Evolutionary conservation across 2,888 invertebrate genomes (phyloP).

Genomic region (Lottia scabra): DNA sequence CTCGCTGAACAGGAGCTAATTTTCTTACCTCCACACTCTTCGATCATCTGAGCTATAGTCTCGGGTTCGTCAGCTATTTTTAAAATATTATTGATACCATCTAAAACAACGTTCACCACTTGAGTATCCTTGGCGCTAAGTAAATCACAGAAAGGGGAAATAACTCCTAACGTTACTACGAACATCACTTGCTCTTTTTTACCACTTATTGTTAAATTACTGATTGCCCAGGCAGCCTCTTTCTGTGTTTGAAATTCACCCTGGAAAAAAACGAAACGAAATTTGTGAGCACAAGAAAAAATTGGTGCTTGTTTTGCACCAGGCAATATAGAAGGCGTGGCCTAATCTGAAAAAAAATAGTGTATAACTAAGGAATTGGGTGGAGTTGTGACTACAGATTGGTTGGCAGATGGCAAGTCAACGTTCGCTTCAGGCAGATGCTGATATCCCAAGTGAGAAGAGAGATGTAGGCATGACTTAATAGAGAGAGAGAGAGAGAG

Average conservation of each 20-base stretch:
- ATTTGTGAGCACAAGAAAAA: background rate
- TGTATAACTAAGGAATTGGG: no score
- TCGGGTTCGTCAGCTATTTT: conserved; percentile 88
- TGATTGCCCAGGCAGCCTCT: conserved; percentile 99
- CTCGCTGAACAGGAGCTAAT: no score
- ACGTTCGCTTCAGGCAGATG: no score
- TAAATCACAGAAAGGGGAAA: conserved; percentile 95
- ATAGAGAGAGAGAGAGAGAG: no score
- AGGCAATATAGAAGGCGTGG: no score
- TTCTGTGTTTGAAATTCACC: conserved; percentile 99
- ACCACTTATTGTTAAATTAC: conserved; percentile 98
- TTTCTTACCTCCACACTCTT: conserved; percentile 89
- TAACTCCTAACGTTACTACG: conserved; percentile 90
- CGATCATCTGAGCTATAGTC: conserved; percentile 83
- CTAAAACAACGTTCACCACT: conserved; percentile 74
- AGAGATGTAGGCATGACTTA: no score
- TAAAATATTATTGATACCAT: conserved; percentile 97
- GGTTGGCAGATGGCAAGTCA: no score
- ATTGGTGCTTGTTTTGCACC: no score
- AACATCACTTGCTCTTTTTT: conserved; percentile 80
- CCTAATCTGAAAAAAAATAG: no score
- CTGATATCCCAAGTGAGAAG: no score
- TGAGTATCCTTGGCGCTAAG: conserved; percentile 95
- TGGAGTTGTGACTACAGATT: no score
- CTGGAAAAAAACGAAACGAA: conserved; percentile 64